These are phyloP conservation scores for Sebastes nivosus DNA, from an alignment of 2,797 vertebrate species.

Conservation along the genomic window DNA sequence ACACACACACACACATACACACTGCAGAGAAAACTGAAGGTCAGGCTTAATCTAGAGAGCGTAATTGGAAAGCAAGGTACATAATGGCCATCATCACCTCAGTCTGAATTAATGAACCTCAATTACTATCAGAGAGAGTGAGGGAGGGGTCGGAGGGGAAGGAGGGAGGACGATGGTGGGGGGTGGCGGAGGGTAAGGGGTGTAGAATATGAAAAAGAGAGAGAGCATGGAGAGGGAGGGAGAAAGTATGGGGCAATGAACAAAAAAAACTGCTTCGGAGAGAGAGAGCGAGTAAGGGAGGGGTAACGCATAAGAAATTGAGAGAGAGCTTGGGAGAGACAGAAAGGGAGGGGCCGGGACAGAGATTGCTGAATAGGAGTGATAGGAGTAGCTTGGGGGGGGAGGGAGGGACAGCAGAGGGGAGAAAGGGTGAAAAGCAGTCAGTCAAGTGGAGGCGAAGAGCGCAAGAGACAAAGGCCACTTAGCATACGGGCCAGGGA, in stretches of 20 bases:
- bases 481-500: slow-evolving; percentile 83
- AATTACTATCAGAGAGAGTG: slow-evolving; percentile 83
- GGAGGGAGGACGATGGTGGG: slow-evolving; percentile 65
- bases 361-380: slow-evolving; percentile 76
- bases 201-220: slow-evolving; percentile 76
- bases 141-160: slow-evolving; percentile 65
- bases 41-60: slow-evolving; percentile 99
- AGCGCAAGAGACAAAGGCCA: slow-evolving; percentile 83
- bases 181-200: slow-evolving; percentile 59
- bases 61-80: slow-evolving; percentile 99
- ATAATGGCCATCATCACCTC: slow-evolving; percentile 99
- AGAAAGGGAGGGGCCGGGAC: slow-evolving; percentile 68
- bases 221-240: slow-evolving; percentile 54
- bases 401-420: slow-evolving; percentile 68
- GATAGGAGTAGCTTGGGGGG: slow-evolving; percentile 69
- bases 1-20: slow-evolving; percentile 51
- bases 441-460: slow-evolving; percentile 82
- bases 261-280: slow-evolving; percentile 70
- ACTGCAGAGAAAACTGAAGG: slow-evolving; percentile 93
- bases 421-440: slow-evolving; percentile 81
- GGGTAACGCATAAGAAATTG: slow-evolving; percentile 76
- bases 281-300: slow-evolving; percentile 63
- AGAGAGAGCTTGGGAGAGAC: slow-evolving; percentile 63
- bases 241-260: slow-evolving; percentile 77
- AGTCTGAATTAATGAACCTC: slow-evolving; percentile 95